Evolutionary conservation across 2,797 vertebrate genomes (phyloP).

Genomic region (Australoheros facetus): DNA sequence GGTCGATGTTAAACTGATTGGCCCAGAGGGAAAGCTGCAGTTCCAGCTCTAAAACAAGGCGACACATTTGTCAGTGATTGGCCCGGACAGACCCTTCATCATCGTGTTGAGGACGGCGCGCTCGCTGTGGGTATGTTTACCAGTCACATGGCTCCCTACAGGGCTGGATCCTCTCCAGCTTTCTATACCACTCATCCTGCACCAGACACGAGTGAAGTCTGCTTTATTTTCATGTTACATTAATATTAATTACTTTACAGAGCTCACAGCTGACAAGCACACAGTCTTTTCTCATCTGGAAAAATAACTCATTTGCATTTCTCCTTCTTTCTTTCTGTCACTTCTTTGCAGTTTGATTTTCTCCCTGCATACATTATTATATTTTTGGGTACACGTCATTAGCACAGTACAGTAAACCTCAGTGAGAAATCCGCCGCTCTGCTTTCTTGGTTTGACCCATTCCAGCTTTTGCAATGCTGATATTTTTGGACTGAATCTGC

Average conservation of each 20-base stretch:
- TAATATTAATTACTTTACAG: slow-evolving; percentile 62
- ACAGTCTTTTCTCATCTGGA: slow-evolving; percentile 42
- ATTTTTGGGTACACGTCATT: not conserved
- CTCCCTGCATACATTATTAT: slow-evolving; percentile 5
- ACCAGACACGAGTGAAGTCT: slow-evolving; percentile 21
- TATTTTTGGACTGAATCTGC: slow-evolving; percentile 29
- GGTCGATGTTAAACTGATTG: slow-evolving; percentile 36
- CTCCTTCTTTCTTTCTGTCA: slow-evolving; percentile 17
- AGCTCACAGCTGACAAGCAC: slow-evolving; percentile 45
- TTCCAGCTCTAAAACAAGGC: slow-evolving; percentile 7
- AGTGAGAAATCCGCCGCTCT: not conserved
- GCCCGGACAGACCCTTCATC: slow-evolving; percentile 21
- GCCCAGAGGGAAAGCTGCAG: slow-evolving; percentile 22
- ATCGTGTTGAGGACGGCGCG: slow-evolving; percentile 1
- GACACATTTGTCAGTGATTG: slow-evolving; percentile 29
- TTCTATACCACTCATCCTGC: not conserved
- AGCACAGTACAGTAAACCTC: slow-evolving; percentile 9
- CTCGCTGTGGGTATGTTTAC: slow-evolving; percentile 21
- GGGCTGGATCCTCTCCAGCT: slow-evolving; percentile 20
- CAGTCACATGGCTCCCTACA: slow-evolving; percentile 21
- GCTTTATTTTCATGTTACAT: slow-evolving; percentile 49
- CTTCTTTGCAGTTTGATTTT: slow-evolving; percentile 9
- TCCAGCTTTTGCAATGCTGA: not conserved
- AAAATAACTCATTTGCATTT: slow-evolving; percentile 48
- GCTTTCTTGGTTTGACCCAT: slow-evolving; percentile 23